Percentiles rank a stretch among this genome's conserved stretches.
These are phyloP conservation scores for Pecten maximus DNA, from an alignment of 2,888 invertebrate species.

Conservation along the genomic window DNA sequence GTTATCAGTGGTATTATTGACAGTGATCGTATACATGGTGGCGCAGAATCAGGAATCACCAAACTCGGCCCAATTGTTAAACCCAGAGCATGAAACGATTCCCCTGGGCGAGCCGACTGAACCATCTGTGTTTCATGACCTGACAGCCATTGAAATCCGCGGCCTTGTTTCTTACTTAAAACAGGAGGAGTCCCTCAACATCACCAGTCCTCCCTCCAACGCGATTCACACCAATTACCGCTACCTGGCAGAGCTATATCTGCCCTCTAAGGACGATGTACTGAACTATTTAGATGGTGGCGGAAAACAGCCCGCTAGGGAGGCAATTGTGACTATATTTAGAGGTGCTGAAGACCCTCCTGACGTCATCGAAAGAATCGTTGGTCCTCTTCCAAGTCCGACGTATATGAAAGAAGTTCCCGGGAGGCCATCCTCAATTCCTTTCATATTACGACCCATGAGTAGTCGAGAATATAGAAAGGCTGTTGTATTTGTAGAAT, in stretches of 20 bases:
- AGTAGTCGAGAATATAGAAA: slow-evolving; percentile 57
- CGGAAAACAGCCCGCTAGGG: slow-evolving; percentile 58
- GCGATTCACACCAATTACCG: slow-evolving; percentile 55
- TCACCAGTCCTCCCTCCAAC: slow-evolving; percentile 49
- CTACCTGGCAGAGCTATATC: slow-evolving; percentile 63
- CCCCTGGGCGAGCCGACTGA: too few species aligned
- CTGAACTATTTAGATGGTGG: slow-evolving; percentile 55
- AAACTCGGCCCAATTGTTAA: too few species aligned
- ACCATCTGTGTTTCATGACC: slow-evolving; percentile 51
- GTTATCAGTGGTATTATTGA: too few species aligned
- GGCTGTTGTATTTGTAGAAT: slow-evolving; percentile 37
- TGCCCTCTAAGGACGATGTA: slow-evolving; percentile 64
- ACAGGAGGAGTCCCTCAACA: slow-evolving; percentile 42
- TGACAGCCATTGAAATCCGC: slow-evolving; percentile 50
- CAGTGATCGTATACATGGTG: too few species aligned
- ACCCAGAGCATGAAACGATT: too few species aligned
- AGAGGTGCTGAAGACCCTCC: slow-evolving; percentile 66
- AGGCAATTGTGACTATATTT: slow-evolving; percentile 68
- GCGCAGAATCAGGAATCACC: too few species aligned
- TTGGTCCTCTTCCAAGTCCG: slow-evolving; percentile 68
- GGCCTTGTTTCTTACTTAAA: slow-evolving; percentile 56
- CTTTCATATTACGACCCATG: slow-evolving; percentile 64
- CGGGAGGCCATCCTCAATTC: slow-evolving; percentile 53
- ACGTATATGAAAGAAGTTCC: too few species aligned
- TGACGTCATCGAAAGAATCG: slow-evolving; percentile 68